These are phyloP conservation scores for Cyphomyrmex costatus DNA, from an alignment of 1,140 invertebrate genomes.

Conservation along the genomic window DNA sequence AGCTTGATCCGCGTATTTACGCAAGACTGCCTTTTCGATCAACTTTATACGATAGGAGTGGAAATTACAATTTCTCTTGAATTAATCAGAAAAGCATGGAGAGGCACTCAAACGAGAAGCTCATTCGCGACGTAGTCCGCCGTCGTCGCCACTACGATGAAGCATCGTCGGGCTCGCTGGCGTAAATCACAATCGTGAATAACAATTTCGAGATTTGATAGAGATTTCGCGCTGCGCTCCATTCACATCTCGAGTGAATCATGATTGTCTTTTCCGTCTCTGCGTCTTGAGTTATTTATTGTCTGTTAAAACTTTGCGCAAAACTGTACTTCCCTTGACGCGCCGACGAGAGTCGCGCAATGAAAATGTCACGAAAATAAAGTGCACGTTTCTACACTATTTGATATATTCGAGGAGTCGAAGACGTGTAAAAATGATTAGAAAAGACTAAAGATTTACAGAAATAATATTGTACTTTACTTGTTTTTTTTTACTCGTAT, in stretches of 20 bases:
- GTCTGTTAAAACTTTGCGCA: slow-evolving; percentile 58
- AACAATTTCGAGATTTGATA: slow-evolving; percentile 58
- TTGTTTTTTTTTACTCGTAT: not conserved
- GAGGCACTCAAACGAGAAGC: slow-evolving; percentile 22
- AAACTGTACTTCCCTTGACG: slow-evolving; percentile 44
- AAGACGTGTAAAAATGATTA: slow-evolving; percentile 50
- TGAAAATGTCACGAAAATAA: slow-evolving; percentile 53
- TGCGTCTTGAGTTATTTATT: slow-evolving; percentile 51
- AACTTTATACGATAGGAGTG: slow-evolving; percentile 41
- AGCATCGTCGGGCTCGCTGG: not conserved
- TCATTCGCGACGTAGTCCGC: slow-evolving; percentile 2
- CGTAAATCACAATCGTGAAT: slow-evolving; percentile 55
- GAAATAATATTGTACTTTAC: not conserved
- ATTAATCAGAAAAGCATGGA: slow-evolving; percentile 45
- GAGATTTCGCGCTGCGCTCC: not conserved
- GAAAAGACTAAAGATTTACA: slow-evolving; percentile 33
- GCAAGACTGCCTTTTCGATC: slow-evolving; percentile 46
- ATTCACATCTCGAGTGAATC: slow-evolving; percentile 56
- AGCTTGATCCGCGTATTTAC: slow-evolving; percentile 51
- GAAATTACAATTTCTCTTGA: slow-evolving; percentile 50
- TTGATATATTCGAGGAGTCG: slow-evolving; percentile 34
- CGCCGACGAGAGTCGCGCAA: not conserved
- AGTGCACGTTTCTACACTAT: slow-evolving; percentile 1
- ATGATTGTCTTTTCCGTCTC: slow-evolving; percentile 43
- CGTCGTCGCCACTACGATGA: slow-evolving; percentile 9